Conservation (phyloP, 2,888 invertebrate genomes). For the Euplexia lucipara region DNA sequence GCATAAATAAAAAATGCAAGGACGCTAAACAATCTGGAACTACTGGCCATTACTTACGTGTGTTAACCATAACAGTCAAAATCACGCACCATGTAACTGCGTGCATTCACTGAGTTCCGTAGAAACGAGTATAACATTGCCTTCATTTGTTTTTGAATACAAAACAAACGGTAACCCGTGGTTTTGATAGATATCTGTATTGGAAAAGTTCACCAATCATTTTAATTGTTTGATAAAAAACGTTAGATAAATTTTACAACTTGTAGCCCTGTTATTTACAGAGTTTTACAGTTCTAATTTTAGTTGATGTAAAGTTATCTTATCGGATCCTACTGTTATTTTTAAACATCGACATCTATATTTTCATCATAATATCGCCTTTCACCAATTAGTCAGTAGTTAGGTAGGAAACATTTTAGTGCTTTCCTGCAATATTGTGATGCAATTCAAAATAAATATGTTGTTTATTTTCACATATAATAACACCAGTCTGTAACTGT, state of each 20-base stretch:
- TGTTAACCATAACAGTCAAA: conserved; percentile 19
- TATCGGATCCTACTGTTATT: background rate
- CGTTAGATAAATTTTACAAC: conserved; percentile 7
- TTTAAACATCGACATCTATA: background rate
- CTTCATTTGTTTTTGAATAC: conserved; percentile 37
- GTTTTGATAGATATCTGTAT: conserved; percentile 42
- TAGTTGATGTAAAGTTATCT: background rate
- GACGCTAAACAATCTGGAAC: background rate
- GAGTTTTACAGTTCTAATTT: conserved; percentile 12
- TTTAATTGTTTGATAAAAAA: conserved; percentile 36
- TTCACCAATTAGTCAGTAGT: no score
- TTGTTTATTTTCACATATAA: no score
- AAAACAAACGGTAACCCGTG: conserved; percentile 32
- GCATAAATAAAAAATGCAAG: background rate
- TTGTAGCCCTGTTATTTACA: background rate
- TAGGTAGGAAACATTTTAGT: no score
- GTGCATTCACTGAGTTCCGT: conserved; percentile 38
- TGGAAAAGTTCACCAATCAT: conserved; percentile 47
- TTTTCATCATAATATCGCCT: no score
- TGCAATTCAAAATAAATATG: no score
- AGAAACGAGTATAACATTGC: conserved; percentile 27
- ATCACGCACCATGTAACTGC: conserved; percentile 48
- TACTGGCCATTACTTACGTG: conserved; percentile 33
- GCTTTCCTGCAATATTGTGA: no score
- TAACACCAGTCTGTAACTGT: no score